Evolutionary conservation across 1,140 invertebrate species (phyloP), one percentile per base, ranked within the genome.

Genomic region (Brachionus koreanus): DNA sequence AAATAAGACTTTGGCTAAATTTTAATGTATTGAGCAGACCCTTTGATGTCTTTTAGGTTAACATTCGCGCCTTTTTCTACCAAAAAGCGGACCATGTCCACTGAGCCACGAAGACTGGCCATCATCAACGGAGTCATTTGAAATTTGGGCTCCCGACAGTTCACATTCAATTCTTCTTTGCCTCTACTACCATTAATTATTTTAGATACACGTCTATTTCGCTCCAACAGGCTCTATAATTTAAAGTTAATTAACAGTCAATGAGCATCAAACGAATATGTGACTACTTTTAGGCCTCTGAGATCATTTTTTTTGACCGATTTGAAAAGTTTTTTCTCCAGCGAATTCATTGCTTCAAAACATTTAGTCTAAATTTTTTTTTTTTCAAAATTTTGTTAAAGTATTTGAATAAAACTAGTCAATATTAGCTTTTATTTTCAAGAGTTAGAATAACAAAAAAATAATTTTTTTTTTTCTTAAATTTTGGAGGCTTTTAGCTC

Each of bases 101-200:
- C 35, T 0, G 49, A 61, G 12, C 76, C 76, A 13, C 35, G 52
- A 0, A 79, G 35, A 65, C 76, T 39, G 2, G 76, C 46, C 16
- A 79, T 79, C 76, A 79, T 79, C 10, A 79, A 37, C 25, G 76
- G 76, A n/a, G 76, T 79, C 76, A 79, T 79, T 57, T 42, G 49
- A 35, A 79, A 79, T 61, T 79, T 79, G 12, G 46, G 6, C 29
- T 79, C 76, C 9, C 76, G 46, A 25, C 76, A 79, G 57, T 79
- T 29, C 4, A 79, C 57, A 43, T 69, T 39, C 16, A 69, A 12
- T 7, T 69, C 33, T 19, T 69, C 37, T 35, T 69, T 39, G 3
- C 3, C n/a, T 37, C 37, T 13, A 16, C 33, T 39, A 23, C 33
- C 33, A 33, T 65, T 65, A 0, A 65, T 33, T 33, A 65, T 65